phyloP scores from a whole-genome alignment of 2,113 vertebrate genomes.

The Tautogolabrus adspersus region DNA sequence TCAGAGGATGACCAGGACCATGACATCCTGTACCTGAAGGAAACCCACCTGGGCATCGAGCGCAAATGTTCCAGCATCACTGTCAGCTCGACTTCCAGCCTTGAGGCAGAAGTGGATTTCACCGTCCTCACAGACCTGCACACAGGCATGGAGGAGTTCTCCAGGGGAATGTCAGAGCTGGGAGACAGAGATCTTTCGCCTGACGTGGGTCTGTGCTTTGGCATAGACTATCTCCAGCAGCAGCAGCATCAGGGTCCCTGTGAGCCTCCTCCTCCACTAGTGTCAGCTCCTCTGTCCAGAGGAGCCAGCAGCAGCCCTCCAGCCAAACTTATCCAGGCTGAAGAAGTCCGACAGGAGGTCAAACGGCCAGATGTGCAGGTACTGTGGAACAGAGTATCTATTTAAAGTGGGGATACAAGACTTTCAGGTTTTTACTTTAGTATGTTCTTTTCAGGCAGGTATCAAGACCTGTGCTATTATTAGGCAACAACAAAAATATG shows the following conservation, averaged over 20 bases:
- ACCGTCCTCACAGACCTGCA: conserved; percentile 96
- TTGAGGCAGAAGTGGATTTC: conserved; percentile 97
- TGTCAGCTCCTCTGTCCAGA: conserved; percentile 55
- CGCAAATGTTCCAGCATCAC: conserved; percentile 98
- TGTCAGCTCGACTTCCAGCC: conserved; percentile 95
- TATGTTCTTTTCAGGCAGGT: neutral
- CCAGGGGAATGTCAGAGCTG: conserved; percentile 92
- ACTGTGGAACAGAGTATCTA: neutral
- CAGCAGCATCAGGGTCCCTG: conserved; percentile 68
- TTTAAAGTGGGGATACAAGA: neutral
- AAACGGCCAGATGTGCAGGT: conserved; percentile 76
- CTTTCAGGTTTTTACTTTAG: neutral
- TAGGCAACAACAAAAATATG: conserved; percentile 17
- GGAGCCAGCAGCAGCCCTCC: conserved; percentile 70
- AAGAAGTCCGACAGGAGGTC: conserved; percentile 68
- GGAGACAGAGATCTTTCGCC: conserved; percentile 88
- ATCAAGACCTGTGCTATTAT: conserved; percentile 16
- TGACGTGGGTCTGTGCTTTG: conserved; percentile 86
- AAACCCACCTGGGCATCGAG: conserved; percentile 96
- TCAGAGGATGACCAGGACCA: conserved; percentile 95
- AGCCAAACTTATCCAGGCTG: conserved; percentile 61
- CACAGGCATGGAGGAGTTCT: conserved; percentile 95
- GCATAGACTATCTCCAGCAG: conserved; percentile 77
- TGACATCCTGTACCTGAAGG: conserved; percentile 92
- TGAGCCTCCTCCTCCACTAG: conserved; percentile 60